Conservation (phyloP, 2,113 vertebrate species). For the Rhea americana region DNA sequence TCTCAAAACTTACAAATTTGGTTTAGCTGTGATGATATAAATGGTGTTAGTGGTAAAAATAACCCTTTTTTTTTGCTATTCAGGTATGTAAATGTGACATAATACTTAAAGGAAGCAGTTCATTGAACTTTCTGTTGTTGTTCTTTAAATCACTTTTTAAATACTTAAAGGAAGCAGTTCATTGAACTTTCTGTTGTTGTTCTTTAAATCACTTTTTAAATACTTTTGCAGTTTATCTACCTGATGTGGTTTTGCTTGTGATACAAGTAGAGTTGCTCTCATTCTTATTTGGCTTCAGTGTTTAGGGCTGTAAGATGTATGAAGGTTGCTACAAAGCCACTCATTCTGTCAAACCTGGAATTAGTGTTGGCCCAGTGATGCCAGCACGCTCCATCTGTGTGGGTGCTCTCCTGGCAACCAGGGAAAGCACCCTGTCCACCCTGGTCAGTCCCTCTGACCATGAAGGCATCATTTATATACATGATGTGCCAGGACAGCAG, state of each 20-base stretch:
- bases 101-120: not conserved
- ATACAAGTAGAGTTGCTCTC: not conserved
- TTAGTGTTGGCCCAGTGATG: not conserved
- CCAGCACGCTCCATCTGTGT: fast-evolving
- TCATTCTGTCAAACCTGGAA: not conserved
- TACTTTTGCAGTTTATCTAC: not conserved
- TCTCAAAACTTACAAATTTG: not conserved
- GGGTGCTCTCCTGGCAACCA: not conserved
- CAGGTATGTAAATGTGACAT: not conserved
- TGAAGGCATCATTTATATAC: not conserved
- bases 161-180: not conserved
- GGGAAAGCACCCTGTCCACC: not conserved
- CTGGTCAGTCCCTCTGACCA: not conserved
- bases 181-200: not conserved
- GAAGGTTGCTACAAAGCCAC: not conserved
- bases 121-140: not conserved
- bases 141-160: not conserved
- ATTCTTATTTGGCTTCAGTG: not conserved
- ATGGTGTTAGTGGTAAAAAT: not conserved
- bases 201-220: not conserved
- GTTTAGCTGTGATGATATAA: not conserved
- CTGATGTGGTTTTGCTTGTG: not conserved
- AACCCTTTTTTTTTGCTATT: not conserved
- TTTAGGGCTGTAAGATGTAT: not conserved
- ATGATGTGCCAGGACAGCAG: not conserved